Percentiles rank a stretch among this genome's conserved stretches.
Conservation (phyloP, 2,888 invertebrate species). For the Chaitophorus viminalis region DNA sequence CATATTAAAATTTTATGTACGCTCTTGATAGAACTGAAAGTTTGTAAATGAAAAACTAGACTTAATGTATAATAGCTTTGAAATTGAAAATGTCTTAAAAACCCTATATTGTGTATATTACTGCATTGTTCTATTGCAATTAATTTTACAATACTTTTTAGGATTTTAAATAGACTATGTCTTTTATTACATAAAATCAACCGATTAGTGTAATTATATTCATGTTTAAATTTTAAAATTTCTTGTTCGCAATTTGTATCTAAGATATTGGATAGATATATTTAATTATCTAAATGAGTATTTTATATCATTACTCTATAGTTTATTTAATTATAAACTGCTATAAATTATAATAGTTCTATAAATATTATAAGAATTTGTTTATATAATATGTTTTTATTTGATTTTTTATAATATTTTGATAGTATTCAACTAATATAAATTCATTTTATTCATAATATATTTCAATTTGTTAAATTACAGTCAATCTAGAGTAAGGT, state of each 20-base stretch:
- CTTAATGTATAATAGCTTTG: slow-evolving; percentile 3
- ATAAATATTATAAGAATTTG: slow-evolving; percentile 25
- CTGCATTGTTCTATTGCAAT: slow-evolving; percentile 7
- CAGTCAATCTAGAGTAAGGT: slow-evolving; percentile 36
- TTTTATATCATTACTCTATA: slow-evolving; percentile 32
- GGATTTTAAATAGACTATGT: background rate
- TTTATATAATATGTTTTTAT: slow-evolving; percentile 30
- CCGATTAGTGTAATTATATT: slow-evolving; percentile 15
- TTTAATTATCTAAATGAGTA: slow-evolving; percentile 28
- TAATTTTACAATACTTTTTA: slow-evolving; percentile 31
- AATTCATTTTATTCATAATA: slow-evolving; percentile 32
- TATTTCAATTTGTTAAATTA: slow-evolving; percentile 34
- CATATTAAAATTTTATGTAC: background rate
- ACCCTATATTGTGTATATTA: background rate
- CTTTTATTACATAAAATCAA: slow-evolving; percentile 24
- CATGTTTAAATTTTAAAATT: slow-evolving; percentile 24
- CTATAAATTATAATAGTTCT: slow-evolving; percentile 2
- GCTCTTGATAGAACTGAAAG: slow-evolving; percentile 43
- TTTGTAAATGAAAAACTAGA: slow-evolving; percentile 19
- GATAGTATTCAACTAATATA: slow-evolving; percentile 22
- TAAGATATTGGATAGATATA: background rate
- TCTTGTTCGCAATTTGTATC: slow-evolving; percentile 6
- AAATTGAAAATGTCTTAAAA: slow-evolving; percentile 5
- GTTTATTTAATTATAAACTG: slow-evolving; percentile 35
- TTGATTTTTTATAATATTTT: slow-evolving; percentile 45